A percentile compares a stretch with the other conserved stretches of the same genome.
Conservation (phyloP, 2,888 invertebrate species). For the Phragmatobia fuliginosa region DNA sequence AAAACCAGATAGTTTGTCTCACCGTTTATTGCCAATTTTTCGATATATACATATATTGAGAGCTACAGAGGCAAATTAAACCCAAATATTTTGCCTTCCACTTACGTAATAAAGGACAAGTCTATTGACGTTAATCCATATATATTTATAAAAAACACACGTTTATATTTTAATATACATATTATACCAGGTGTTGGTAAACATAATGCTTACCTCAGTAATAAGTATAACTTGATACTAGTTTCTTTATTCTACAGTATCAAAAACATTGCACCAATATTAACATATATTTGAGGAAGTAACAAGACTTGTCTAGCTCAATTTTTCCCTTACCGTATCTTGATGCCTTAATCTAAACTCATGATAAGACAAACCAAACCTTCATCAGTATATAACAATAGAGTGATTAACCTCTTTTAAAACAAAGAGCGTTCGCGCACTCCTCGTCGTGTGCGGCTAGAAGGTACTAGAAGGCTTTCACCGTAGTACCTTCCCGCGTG, state of each 20-base stretch:
- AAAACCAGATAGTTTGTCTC: too few species aligned
- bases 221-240: too few species aligned
- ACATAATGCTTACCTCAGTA: too few species aligned
- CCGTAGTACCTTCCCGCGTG: slow-evolving; percentile 33
- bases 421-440: slow-evolving; percentile 46
- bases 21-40: too few species aligned
- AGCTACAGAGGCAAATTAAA: too few species aligned
- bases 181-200: neutral
- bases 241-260: neutral
- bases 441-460: slow-evolving; percentile 42
- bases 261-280: neutral
- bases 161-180: too few species aligned
- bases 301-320: neutral
- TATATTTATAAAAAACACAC: too few species aligned
- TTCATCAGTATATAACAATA: slow-evolving; percentile 40
- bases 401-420: slow-evolving; percentile 50
- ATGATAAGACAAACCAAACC: slow-evolving; percentile 20
- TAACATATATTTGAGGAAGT: neutral
- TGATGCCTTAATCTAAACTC: neutral
- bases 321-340: neutral
- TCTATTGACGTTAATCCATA: too few species aligned
- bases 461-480: slow-evolving; percentile 44
- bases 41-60: too few species aligned
- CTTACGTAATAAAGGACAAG: too few species aligned
- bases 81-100: too few species aligned